Evolutionary conservation across 1,140 invertebrate species (phyloP), one percentile per base, ranked within the genome.

Genomic region (Meloidogyne floridensis): DNA sequence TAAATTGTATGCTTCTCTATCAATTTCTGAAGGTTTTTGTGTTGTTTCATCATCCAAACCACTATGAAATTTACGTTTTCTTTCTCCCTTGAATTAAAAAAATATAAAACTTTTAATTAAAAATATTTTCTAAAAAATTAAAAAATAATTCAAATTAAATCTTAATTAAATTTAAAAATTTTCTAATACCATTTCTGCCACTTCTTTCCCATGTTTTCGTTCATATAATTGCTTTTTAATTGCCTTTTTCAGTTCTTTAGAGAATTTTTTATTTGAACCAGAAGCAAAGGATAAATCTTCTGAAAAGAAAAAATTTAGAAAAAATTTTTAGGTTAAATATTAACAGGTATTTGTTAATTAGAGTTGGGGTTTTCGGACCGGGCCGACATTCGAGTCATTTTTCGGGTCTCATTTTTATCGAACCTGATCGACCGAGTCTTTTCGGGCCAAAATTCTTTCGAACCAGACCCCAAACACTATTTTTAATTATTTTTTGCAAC

Each of bases 1-100:
- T 42, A 76, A 43, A 47, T 83, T 83, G 43, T 83, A 83, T 2
- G 82, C 82, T 69, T 83, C 82, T 69, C 59, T 65, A 20, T 83
- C 82, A 11, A 79, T n/a, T 59, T 83, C 82, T 15, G 82, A n/a
- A 5, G 56, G 81, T 20, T 54, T 47, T 20, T 80, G 47, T n/a
- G 13, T 73, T n/a, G 15, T 72, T 13, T 13, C 1, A 9, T 43
- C 18, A 0, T 83, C 82, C n/a, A 77, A 69, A 11, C 11, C 71
- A 10, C 77, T 85, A 47, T 83, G 20, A 47, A 82, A 83, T 47
- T 83, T 83, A 2, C 82, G n/a, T 20, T 83, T 83, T 54, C 82
- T 53, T 54, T 83, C 82, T 11, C 82, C 82, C 82, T 83, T 0
- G 47, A 83, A 51, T 70, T 53, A 18, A 70, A 56, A 56, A 80